Evolutionary conservation across 2,888 invertebrate species (phyloP), one percentile per base, ranked within the genome.

Genomic region (Pocota personata): DNA sequence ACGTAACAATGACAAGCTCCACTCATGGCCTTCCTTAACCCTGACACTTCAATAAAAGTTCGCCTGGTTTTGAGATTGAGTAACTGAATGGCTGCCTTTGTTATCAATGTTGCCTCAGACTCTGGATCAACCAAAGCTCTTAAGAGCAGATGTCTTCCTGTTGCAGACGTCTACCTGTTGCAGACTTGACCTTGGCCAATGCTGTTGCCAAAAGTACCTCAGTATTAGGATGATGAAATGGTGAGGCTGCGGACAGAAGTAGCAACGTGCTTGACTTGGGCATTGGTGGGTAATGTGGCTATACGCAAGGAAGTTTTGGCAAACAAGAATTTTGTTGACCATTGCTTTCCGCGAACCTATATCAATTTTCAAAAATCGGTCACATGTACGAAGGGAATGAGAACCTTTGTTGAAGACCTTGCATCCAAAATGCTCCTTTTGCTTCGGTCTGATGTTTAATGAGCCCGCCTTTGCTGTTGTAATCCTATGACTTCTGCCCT

Each of bases 1-100:
- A 24, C 60, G 27, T 50, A 60, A 12, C n/a, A 8, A 35, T 71
- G 30, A 32, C 69, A 71, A 55, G 32, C 57, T 71, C 69, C 57
- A 32, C 32, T 71, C 12, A n/a, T 32, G 24, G 43, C 55, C 57
- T 62, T 43, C 10, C 66, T 52, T 32, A 72, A 16, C 73, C 50
- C 50, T 10, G 21, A 72, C 12, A 52, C 37, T n/a, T 37, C 37
- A 37, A 37, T 37, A 37, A 37, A 37, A 1, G 37, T 37, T 3
- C 37, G 10, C 37, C 37, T 37, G 7, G 37, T n/a, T 12, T 37
- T 8, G 0, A 37, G 7, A 3, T 37, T 37, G 12, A 43, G 16
- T 3, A 43, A 3, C 7, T 43, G 46, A 0, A 46, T 16, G 4
- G 16, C 46, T 7, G 0, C 14, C 0, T 46, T 16, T 5, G 16